Conservation (phyloP, 2,113 vertebrate genomes). For the Gopherus evgoodei region DNA sequence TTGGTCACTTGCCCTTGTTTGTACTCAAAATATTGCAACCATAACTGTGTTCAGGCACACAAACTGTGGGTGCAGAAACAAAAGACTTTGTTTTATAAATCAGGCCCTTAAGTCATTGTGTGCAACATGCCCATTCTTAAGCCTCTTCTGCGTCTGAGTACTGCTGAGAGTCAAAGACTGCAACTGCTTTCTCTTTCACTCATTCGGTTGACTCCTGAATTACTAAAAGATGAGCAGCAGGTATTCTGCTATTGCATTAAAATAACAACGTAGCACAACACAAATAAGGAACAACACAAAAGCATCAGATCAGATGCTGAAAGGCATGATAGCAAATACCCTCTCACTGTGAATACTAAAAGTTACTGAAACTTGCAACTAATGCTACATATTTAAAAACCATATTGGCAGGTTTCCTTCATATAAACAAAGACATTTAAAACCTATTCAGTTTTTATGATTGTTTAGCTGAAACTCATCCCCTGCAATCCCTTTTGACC, state of each 20-base stretch:
- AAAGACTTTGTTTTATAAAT: neutral
- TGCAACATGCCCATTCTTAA: neutral
- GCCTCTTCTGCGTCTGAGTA: neutral
- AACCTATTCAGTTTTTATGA: rapidly evolving
- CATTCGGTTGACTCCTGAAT: neutral
- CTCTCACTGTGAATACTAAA: neutral
- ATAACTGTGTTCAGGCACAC: too few species aligned
- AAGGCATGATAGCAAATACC: neutral
- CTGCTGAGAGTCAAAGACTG: neutral
- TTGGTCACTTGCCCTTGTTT: neutral
- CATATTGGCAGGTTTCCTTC: neutral
- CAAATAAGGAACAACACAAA: neutral
- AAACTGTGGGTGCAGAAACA: neutral
- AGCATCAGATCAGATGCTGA: neutral
- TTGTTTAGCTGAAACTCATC: neutral
- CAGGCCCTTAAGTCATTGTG: neutral
- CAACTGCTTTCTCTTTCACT: neutral
- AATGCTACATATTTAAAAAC: neutral
- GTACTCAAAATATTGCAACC: neutral
- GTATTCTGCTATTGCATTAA: neutral
- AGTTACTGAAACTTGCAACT: neutral
- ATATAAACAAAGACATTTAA: rapidly evolving
- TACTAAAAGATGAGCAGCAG: neutral
- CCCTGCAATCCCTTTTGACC: neutral
- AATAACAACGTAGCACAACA: neutral